Evolutionary conservation across 2,888 invertebrate species (phyloP).

Genomic region (Lamellibrachia satsuma): DNA sequence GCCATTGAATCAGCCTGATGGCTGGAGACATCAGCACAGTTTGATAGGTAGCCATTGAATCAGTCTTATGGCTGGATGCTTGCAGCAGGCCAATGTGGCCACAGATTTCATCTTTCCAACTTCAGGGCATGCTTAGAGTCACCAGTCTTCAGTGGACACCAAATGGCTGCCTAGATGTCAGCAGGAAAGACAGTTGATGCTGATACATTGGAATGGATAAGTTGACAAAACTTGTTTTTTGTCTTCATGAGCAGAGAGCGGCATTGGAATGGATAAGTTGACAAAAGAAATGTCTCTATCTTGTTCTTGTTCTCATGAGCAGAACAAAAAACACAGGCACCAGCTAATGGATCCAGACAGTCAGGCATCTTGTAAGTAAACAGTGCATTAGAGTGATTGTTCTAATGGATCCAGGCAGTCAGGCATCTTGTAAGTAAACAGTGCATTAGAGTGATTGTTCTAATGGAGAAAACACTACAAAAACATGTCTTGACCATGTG

Average conservation of each 20-base stretch:
- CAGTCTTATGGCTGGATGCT: neutral
- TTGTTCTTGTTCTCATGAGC: neutral
- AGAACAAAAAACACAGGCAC: neutral
- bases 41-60: neutral
- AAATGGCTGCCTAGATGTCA: no score
- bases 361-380: neutral
- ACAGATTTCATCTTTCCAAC: no score
- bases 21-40: neutral
- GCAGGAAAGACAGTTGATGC: neutral
- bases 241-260: no score
- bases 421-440: constrained; percentile 7
- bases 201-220: neutral
- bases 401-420: neutral
- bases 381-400: neutral
- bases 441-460: neutral
- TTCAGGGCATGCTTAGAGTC: no score
- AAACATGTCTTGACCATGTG: neutral
- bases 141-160: no score
- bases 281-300: neutral
- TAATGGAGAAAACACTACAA: neutral
- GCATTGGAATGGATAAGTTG: neutral
- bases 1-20: neutral
- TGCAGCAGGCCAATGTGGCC: neutral
- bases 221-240: no score
- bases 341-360: neutral